Conservation (phyloP, 2,113 vertebrate genomes). For the Lethenteron camtschaticum region DNA sequence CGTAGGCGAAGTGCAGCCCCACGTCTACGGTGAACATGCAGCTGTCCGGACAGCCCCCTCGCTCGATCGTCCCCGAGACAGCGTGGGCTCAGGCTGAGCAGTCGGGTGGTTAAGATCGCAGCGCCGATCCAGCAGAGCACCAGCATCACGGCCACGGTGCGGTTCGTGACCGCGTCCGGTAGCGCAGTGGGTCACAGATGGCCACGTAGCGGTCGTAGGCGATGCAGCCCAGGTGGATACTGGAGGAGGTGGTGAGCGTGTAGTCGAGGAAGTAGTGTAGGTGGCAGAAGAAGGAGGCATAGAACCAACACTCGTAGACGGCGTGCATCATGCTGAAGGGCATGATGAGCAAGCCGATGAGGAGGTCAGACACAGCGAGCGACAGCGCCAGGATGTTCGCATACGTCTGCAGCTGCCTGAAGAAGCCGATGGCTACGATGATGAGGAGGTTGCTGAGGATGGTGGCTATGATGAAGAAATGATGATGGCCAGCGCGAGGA, state of each 20-base stretch:
- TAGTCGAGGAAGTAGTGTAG: constrained; percentile 22
- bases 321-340: constrained; percentile 23
- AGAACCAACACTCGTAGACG: constrained; percentile 23
- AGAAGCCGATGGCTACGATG: constrained; percentile 19
- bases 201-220: constrained; percentile 20
- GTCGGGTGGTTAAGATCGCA: constrained; percentile 15
- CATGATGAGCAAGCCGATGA: constrained; percentile 22
- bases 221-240: constrained; percentile 22
- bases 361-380: constrained; percentile 19
- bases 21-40: too few relatives aligned
- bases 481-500: too few relatives aligned
- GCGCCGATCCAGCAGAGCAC: constrained; percentile 17
- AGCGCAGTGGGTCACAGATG: constrained; percentile 19
- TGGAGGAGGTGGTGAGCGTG: constrained; percentile 23
- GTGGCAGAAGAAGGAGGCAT: constrained; percentile 21
- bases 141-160: constrained; percentile 9
- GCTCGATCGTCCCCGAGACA: too few relatives aligned
- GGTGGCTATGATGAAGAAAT: not conserved
- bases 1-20: too few relatives aligned
- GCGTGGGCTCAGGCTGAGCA: not conserved
- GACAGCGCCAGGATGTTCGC: constrained; percentile 24
- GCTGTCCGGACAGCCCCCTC: too few relatives aligned
- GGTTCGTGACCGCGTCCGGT: constrained; percentile 13
- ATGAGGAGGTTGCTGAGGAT: constrained; percentile 20
- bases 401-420: constrained; percentile 25